Base-by-base conservation (phyloP, 2,113 vertebrate species). In the Poeciliopsis occidentalis region DNA sequence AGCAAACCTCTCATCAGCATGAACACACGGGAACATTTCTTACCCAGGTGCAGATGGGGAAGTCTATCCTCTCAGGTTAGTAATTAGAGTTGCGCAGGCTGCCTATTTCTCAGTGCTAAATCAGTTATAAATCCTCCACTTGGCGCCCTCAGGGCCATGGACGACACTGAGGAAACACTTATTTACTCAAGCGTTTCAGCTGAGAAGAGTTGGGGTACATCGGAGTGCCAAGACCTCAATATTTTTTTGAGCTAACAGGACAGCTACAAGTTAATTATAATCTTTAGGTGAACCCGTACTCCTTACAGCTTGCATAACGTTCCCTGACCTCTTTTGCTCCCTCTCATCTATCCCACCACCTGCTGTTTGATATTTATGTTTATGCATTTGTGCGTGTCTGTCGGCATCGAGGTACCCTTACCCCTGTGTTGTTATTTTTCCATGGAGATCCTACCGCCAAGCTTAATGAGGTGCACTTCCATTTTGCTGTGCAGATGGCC, bases 381-480 rank as follows among this genome's bases (percentile, higher is more conserved):
- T 39, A 22, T 69, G 61, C 64, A 73, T 79, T 74, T 68, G 70
- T 4, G 2, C 60, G 15, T 15, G 30, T 82, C 75, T 82, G 72
- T 83, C 76, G 67, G 62, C 19, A 11, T 11, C 47, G 15, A 81
- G 79, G 66, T 77, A 12, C 64, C 62, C 31, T 27, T 24, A 32
- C 27, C 8, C 8, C 0, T n/a, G 64, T 37, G 66, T 71, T 79
- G 0, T 84, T 82, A 81, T 84, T 90, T 85, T 76, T 67, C 60
- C 11, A 32, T 71, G 73, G 86, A 86, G 51, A 77, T 91, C 82
- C 88, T 87, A 85, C 88, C 72, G 31, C 84, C 72, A 41, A 34
- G 64, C 57, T 82, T 91, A 91, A 93, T 89, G 83, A 92, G 86
- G 75, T 82, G 79, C 83, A 60, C 64, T 87, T 81, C 60, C 69